Evolutionary conservation across 2,888 invertebrate genomes (phyloP), one percentile per base, ranked within the genome.

Genomic region (Cerastoderma edule): DNA sequence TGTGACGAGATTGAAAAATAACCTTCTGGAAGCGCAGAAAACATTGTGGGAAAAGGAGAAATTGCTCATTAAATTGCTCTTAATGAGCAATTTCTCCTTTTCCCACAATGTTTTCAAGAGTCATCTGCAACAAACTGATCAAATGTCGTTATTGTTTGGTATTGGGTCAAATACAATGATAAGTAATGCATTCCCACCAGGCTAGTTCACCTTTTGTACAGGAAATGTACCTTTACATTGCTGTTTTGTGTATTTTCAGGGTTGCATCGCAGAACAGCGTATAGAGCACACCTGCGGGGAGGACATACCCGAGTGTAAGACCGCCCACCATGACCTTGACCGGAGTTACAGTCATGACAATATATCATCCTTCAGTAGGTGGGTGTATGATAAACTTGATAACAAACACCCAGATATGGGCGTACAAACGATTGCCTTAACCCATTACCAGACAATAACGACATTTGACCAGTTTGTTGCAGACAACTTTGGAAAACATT

Each of bases 231-330:
- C n/a, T n/a, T n/a, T n/a, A n/a, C n/a, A n/a, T n/a, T n/a, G n/a
- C n/a, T n/a, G n/a, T n/a, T n/a, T n/a, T n/a, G n/a, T 48, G 4
- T 68, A 32, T 39, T 83, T 85, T 13, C 83, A 91, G 91, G 91
- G 91, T 22, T 91, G 91, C 76, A 90, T 90, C 19, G 89, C 86
- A 2, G 90, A 91, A 75, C 91, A 91, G 80, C 83, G 85, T 56
- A 86, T 90, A 39, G 85, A 86, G 35, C 91, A 91, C 75, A 89
- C 90, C 0, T 91, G 91, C 83, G 85, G 84, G 19, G 80, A 74
- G 56, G 72, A 78, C 56, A 73, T 73, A 24, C 70, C 73, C 0
- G 83, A 83, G 50, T 64, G 64, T 5, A 74, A 79, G 32, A 46
- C 80, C 16, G 83, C 78, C 24, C 78, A 80, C 19, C 70, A 72